phyloP scores from a whole-genome alignment of 2,888 invertebrate species.

The Phytoseiulus persimilis region DNA sequence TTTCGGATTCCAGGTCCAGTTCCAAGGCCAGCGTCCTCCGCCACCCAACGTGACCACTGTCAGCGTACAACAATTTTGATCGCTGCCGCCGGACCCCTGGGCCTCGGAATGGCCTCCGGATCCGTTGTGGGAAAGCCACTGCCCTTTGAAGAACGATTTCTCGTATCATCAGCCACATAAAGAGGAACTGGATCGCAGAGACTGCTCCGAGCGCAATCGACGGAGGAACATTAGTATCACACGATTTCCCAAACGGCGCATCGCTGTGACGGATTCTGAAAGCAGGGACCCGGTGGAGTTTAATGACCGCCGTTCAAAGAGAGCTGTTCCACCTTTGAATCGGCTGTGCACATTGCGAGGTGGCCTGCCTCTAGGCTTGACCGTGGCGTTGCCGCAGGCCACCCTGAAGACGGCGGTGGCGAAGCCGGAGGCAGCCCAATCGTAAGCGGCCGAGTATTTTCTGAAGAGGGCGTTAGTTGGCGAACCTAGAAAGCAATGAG shows the following conservation, averaged over 20 bases:
- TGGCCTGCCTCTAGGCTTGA: slow-evolving; percentile 12
- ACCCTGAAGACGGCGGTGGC: not conserved
- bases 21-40: slow-evolving; percentile 25
- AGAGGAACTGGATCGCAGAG: not conserved
- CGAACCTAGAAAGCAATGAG: not conserved
- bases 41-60: slow-evolving; percentile 37
- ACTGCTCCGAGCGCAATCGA: not conserved
- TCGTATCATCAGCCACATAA: not conserved
- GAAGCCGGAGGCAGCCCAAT: not conserved
- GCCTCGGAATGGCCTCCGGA: not conserved
- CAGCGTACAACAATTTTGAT: slow-evolving; percentile 29
- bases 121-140: not conserved
- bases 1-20: slow-evolving; percentile 20
- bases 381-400: slow-evolving; percentile 14
- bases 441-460: not conserved
- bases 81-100: not conserved
- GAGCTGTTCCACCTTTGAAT: not conserved
- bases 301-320: not conserved
- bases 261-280: not conserved
- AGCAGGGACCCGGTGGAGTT: not conserved
- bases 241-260: not conserved
- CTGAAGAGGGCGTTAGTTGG: not conserved
- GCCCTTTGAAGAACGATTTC: not conserved
- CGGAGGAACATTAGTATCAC: not conserved
- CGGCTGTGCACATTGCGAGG: not conserved